phyloP scores from a whole-genome alignment of 2,113 vertebrate species.

The Mormyrus iriodes region DNA sequence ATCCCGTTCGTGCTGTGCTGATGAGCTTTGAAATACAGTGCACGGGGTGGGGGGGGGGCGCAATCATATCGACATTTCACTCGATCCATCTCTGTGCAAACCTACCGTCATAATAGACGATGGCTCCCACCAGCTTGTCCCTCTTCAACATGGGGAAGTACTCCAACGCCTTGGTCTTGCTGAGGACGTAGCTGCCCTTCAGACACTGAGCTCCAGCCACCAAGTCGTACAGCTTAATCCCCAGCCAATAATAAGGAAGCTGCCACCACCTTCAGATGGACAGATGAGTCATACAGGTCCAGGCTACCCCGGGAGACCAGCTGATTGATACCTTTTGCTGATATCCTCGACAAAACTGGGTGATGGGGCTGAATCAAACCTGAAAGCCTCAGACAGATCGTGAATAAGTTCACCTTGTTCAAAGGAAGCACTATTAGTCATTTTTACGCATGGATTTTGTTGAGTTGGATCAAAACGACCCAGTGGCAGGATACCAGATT shows the following conservation, averaged over 20 bases:
- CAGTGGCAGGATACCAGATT: neutral
- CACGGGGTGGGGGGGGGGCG: neutral
- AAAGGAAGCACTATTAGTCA: neutral
- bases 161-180: conserved; percentile 83
- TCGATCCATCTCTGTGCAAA: neutral
- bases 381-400: neutral
- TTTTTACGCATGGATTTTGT: conserved; percentile 1
- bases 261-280: conserved; percentile 84
- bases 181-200: conserved; percentile 90
- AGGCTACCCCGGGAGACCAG: neutral
- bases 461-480: too few relatives aligned
- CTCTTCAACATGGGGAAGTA: conserved; percentile 92
- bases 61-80: neutral
- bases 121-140: conserved; percentile 86
- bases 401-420: neutral
- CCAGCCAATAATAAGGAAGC: conserved; percentile 92
- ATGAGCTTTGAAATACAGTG: neutral
- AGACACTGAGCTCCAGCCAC: conserved; percentile 87
- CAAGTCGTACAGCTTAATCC: conserved; percentile 93
- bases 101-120: conserved; percentile 96
- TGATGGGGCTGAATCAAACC: neutral
- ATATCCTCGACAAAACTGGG: neutral
- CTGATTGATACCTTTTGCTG: neutral
- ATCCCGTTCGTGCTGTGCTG: neutral
- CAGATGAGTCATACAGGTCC: neutral